Base-by-base conservation (phyloP, 2,113 vertebrate genomes). In the Pedionomus torquatus region DNA sequence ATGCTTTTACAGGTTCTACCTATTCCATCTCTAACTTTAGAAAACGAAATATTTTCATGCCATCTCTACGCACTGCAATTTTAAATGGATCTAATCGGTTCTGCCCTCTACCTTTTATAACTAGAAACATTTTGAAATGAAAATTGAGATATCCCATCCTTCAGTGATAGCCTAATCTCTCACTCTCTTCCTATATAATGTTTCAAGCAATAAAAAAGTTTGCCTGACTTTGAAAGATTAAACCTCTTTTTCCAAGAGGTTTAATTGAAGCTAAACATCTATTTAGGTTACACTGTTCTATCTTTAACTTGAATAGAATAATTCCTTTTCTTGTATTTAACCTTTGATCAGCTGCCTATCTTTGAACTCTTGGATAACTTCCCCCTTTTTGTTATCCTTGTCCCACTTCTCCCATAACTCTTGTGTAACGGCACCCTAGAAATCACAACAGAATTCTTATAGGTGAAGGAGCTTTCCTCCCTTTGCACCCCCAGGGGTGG, bases 251-350 rank as follows among this genome's bases (percentile, higher is more conserved):
- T 93, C 71, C 49, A 81, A 79, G 68, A 44, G 76, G 90, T 96
- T 96, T 97, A 97, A 95, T 93, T 97, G 93, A 94, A 95, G 77
- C 85, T 63, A 96, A 93, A 77, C 60, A 39, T 76, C 89, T 96
- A 94, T 95, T 97, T 95, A 68, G 95, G 95, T 97, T 96, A 91
- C 41, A 1, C 18, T 17, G 63, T 95, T 80, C 91, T 95, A 64
- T 58, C 76, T 95, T 94, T 74, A 89, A 92, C 95, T 95, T 96
- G 65, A 96, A 96, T 76, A 80, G 89, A 96, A 55, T 78, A 7
- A 93, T 96, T 95, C 51, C 76, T 95, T 97, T 95, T 95, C 89
- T 96, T 96, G 61, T 97, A 6, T 80, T 93, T 97, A 95, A 97
- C 87, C 83, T 97, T 95, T 97, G 95, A 97, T 97, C 92, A 95